Evolutionary conservation across 2,888 invertebrate genomes (phyloP).

Genomic region (Eustalomyia histrio): DNA sequence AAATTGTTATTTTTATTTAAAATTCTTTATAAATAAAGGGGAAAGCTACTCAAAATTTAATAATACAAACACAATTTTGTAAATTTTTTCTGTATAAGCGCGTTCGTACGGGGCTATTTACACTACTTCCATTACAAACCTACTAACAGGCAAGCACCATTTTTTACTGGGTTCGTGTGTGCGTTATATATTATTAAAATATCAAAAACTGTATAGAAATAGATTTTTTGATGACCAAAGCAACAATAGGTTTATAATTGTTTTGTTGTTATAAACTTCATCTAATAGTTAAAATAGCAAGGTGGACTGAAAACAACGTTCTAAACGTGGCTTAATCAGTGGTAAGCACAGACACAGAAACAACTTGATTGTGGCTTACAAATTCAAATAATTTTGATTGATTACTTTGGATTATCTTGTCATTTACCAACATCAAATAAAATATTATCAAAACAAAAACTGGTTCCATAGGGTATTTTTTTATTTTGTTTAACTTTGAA

Average conservation of each 20-base stretch:
- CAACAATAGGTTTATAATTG: conserved; percentile 57
- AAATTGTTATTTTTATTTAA: no score
- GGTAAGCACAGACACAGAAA: conserved; percentile 57
- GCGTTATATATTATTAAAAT: not conserved
- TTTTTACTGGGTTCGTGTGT: not conserved
- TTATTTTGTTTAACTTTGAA: conserved; percentile 41
- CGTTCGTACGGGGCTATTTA: no score
- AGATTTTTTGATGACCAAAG: conserved; percentile 1
- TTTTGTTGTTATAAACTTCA: conserved; percentile 32
- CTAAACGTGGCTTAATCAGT: conserved; percentile 57
- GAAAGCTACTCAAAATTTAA: no score
- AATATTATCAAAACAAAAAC: conserved; percentile 76
- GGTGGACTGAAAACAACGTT: conserved; percentile 38
- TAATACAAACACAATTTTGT: no score
- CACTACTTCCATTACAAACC: no score
- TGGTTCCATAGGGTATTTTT: conserved; percentile 68
- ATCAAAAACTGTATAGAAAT: not conserved
- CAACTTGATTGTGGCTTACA: conserved; percentile 75
- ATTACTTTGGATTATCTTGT: conserved; percentile 78
- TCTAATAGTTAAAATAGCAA: conserved; percentile 33
- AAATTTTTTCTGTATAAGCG: no score
- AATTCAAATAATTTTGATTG: conserved; percentile 78
- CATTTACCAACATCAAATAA: conserved; percentile 78
- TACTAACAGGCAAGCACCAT: no score
- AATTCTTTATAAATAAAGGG: no score